Percentiles rank a stretch among this genome's conserved stretches.
Conservation (phyloP, 2,888 invertebrate genomes). For the Sinodicranocentrus sp. region DNA sequence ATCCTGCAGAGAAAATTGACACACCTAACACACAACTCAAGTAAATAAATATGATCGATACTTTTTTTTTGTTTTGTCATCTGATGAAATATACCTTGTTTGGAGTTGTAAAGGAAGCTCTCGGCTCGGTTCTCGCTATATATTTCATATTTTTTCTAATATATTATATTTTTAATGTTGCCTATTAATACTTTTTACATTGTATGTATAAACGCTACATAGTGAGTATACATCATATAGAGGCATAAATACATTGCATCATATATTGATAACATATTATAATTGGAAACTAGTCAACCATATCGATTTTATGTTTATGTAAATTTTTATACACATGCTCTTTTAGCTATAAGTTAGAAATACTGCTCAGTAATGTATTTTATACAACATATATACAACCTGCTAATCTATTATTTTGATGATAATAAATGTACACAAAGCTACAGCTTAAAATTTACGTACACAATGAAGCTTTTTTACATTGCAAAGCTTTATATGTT, state of each 20-base stretch:
- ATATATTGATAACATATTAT: background rate
- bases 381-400: too few relatives aligned
- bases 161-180: background rate
- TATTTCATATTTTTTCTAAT: background rate
- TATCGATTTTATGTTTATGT: background rate
- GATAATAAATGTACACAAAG: too few relatives aligned
- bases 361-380: background rate
- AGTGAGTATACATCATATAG: background rate
- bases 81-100: conserved; percentile 1
- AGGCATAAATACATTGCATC: background rate
- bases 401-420: too few relatives aligned
- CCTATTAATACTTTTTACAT: too few relatives aligned
- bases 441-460: too few relatives aligned
- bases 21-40: too few relatives aligned
- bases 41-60: too few relatives aligned
- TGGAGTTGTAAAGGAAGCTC: conserved; percentile 6
- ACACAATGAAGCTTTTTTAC: too few relatives aligned
- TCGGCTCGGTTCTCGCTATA: conserved; percentile 7
- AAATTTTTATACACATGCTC: background rate
- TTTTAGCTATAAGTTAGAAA: too few relatives aligned
- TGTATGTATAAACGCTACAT: background rate
- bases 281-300: conserved; percentile 8
- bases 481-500: too few relatives aligned
- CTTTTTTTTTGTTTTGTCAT: background rate
- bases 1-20: too few relatives aligned